phyloP scores from a whole-genome alignment of 2,888 invertebrate genomes.

The Acleris literana region DNA sequence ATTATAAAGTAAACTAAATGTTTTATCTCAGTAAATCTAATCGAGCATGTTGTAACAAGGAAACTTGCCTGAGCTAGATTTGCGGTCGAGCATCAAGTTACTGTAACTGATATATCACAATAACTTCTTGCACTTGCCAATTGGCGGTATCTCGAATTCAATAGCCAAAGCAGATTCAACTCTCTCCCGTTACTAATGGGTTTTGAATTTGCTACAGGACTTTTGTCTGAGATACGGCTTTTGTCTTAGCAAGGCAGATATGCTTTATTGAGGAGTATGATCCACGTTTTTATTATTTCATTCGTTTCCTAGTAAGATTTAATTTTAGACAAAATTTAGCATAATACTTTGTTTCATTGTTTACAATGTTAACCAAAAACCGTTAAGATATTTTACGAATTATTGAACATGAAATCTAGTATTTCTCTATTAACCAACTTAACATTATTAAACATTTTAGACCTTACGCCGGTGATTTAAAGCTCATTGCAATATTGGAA shows the following conservation, averaged over 20 bases:
- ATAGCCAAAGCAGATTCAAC: too few species aligned
- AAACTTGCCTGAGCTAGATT: constrained; percentile 28
- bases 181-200: too few species aligned
- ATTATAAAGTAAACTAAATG: background rate
- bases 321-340: too few species aligned
- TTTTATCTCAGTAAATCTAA: background rate
- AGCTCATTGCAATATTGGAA: background rate
- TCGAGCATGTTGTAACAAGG: constrained; percentile 5
- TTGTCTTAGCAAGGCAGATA: too few species aligned
- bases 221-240: too few species aligned
- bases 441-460: background rate
- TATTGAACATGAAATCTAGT: background rate
- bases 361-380: background rate
- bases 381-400: background rate
- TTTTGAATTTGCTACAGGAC: too few species aligned
- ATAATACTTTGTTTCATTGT: background rate
- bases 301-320: too few species aligned
- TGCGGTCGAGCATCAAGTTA: constrained; percentile 48
- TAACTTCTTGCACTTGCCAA: constrained; percentile 34
- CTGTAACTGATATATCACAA: constrained; percentile 45
- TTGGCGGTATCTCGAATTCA: too few species aligned
- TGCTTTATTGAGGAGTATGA: too few species aligned
- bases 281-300: too few species aligned
- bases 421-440: background rate
- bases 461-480: background rate